These are phyloP conservation scores for Eupithecia centaureata DNA, from an alignment of 2,888 invertebrate genomes.

Conservation along the genomic window DNA sequence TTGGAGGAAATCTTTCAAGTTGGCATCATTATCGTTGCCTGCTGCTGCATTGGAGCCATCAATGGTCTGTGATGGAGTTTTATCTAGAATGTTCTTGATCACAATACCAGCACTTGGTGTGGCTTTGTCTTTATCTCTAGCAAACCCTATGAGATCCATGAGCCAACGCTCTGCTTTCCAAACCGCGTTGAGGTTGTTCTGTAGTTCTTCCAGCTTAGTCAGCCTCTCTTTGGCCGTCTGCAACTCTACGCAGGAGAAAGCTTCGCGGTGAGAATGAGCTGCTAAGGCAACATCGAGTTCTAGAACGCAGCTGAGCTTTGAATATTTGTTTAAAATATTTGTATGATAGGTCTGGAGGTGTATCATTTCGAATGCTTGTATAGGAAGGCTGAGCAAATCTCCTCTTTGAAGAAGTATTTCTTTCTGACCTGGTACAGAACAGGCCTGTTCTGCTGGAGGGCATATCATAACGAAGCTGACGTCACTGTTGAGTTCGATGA, in stretches of 20 bases:
- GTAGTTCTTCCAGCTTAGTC: slow-evolving; percentile 91
- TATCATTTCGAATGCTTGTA: slow-evolving; percentile 97
- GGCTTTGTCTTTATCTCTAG: slow-evolving; percentile 88
- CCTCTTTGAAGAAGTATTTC: slow-evolving; percentile 93
- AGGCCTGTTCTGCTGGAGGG: slow-evolving; percentile 96
- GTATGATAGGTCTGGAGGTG: slow-evolving; percentile 97
- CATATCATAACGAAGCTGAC: slow-evolving; percentile 96
- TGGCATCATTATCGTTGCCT: slow-evolving; percentile 74
- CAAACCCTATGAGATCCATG: slow-evolving; percentile 97
- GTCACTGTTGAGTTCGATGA: slow-evolving; percentile 95
- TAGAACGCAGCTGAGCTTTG: slow-evolving; percentile 95
- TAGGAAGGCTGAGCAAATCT: slow-evolving; percentile 94
- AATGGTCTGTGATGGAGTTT: slow-evolving; percentile 58
- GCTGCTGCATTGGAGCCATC: slow-evolving; percentile 67
- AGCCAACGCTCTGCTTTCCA: slow-evolving; percentile 99
- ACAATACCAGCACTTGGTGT: slow-evolving; percentile 76
- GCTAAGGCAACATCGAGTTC: slow-evolving; percentile 96
- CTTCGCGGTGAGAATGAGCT: slow-evolving; percentile 96
- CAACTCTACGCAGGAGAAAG: slow-evolving; percentile 95
- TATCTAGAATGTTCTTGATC: slow-evolving; percentile 73
- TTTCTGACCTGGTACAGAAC: slow-evolving; percentile 93
- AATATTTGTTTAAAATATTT: slow-evolving; percentile 95
- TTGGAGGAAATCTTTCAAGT: slow-evolving; percentile 84
- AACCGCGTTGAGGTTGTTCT: slow-evolving; percentile 92
- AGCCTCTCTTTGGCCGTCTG: slow-evolving; percentile 93